Evolutionary conservation across 2,888 invertebrate genomes (phyloP).

Genomic region (Falcaria lacertinaria): DNA sequence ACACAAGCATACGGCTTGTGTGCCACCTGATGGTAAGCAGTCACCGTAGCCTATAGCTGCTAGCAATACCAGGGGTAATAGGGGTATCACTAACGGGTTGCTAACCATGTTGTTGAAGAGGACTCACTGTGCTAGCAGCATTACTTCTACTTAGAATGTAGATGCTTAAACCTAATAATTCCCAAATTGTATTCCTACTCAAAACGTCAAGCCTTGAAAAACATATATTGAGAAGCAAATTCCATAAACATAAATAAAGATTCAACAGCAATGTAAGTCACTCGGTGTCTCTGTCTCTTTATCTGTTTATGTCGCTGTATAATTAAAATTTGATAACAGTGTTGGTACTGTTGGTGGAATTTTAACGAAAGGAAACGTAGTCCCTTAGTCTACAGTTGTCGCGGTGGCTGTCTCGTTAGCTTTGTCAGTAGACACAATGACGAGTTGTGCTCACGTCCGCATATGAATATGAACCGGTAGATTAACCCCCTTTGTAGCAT

Average conservation of each 20-base stretch:
- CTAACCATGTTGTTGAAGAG: too few relatives aligned
- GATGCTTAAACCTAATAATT: too few relatives aligned
- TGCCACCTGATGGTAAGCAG: too few relatives aligned
- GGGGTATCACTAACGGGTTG: too few relatives aligned
- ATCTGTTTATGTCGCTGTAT: not conserved
- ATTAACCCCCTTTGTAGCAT: slow-evolving; percentile 41
- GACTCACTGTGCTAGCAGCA: too few relatives aligned
- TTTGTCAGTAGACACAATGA: slow-evolving; percentile 32
- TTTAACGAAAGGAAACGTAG: not conserved
- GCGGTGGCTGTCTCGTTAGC: slow-evolving; percentile 13
- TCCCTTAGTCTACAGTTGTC: slow-evolving; percentile 1
- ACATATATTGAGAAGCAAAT: not conserved
- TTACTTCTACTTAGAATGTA: too few relatives aligned
- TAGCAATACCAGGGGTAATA: too few relatives aligned
- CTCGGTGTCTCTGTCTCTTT: not conserved
- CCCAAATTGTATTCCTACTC: too few relatives aligned
- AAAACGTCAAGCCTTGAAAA: not conserved
- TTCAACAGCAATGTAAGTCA: too few relatives aligned
- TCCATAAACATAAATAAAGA: not conserved
- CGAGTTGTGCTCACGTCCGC: slow-evolving; percentile 52
- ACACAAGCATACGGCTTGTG: too few relatives aligned
- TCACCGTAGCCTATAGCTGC: too few relatives aligned
- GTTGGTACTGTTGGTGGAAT: not conserved
- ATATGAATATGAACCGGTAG: slow-evolving; percentile 45
- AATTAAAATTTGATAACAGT: not conserved